Evolutionary conservation across 2,888 invertebrate genomes (phyloP).

Genomic region (Athrips mouffetella): DNA sequence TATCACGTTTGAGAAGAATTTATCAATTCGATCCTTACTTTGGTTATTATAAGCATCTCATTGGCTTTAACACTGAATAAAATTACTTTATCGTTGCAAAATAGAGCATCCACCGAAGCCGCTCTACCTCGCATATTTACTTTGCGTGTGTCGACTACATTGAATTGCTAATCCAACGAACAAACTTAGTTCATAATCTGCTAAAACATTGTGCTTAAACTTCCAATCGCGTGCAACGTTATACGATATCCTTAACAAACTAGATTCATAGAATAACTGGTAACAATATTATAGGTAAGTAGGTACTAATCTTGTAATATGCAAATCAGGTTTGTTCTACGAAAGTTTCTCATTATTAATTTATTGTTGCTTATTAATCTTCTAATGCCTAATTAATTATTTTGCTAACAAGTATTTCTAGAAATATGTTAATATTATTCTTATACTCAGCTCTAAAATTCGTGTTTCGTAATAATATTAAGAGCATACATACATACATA

Average conservation of each 20-base stretch:
- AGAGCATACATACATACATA: too few species aligned
- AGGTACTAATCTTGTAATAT: conserved; percentile 6
- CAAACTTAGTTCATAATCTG: conserved; percentile 33
- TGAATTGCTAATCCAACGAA: conserved; percentile 34
- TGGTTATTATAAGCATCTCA: too few species aligned
- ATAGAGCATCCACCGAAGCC: conserved; percentile 21
- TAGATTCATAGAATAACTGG: not conserved
- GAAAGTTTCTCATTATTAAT: not conserved
- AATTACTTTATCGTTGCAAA: too few species aligned
- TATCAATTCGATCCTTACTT: too few species aligned
- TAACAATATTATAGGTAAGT: conserved; percentile 8
- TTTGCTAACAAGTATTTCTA: not conserved
- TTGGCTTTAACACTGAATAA: too few species aligned
- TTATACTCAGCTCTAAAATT: not conserved
- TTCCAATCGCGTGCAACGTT: conserved; percentile 24
- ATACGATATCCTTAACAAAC: conserved; percentile 5
- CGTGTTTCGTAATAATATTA: too few species aligned
- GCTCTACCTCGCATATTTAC: conserved; percentile 16
- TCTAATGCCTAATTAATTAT: conserved; percentile 1
- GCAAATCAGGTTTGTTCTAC: conserved; percentile 7
- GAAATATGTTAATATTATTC: conserved; percentile 25
- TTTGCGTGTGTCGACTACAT: conserved; percentile 42
- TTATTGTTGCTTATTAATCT: not conserved
- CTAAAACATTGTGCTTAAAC: conserved; percentile 35
- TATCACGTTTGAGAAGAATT: too few species aligned